Base-by-base conservation (phyloP, 2,888 invertebrate species). In the Crepidodera aurea region DNA sequence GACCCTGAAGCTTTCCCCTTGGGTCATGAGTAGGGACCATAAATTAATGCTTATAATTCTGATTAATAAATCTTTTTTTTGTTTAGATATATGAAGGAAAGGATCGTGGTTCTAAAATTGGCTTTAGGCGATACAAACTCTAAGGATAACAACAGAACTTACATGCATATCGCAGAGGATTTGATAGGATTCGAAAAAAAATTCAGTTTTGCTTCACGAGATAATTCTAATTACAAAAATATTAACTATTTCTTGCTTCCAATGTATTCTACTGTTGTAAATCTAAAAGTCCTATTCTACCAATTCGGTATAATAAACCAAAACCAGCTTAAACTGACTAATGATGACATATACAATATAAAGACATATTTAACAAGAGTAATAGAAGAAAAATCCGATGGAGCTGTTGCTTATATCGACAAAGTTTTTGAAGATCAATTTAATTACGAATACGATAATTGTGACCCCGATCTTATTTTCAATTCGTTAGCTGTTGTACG, bases 151-250 rank as follows among this genome's bases (percentile, higher is more conserved):
- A 22, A 22, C 22, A 22, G 22, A 6, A 22, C 27, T n/a, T 55
- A 29, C 19, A 44, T 55, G 15, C 15, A 55, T 10, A 42, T 55
- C 1, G 55, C 44, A 4, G 55, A 55, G 19, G 40, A 44, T 19
- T 40, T 55, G 6, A 19, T 44, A 10, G 39, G 39, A 7, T 27
- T 55, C n/a, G 55, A 55, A 18, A 27, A 55, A 22, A 42, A 29
- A 12, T 55, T 55, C 44, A 4, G 8, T 10, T 39, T 27, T n/a
- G 10, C 7, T 13, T 25, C 19, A 34, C 10, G 13, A 22, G 6
- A 10, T 3, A 40, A 46, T n/a, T 27, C 42, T 19, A 10, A 37
- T n/a, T 34, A 34, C 27, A 12, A 27, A 10, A 19, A 44, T 2
- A 13, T 29, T 13, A 55, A 55, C 44, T 55, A 15, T 5, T 0